Evolutionary conservation across 2,888 invertebrate genomes (phyloP), one percentile per base, ranked within the genome.

Genomic region (Leptinotarsa juncta): DNA sequence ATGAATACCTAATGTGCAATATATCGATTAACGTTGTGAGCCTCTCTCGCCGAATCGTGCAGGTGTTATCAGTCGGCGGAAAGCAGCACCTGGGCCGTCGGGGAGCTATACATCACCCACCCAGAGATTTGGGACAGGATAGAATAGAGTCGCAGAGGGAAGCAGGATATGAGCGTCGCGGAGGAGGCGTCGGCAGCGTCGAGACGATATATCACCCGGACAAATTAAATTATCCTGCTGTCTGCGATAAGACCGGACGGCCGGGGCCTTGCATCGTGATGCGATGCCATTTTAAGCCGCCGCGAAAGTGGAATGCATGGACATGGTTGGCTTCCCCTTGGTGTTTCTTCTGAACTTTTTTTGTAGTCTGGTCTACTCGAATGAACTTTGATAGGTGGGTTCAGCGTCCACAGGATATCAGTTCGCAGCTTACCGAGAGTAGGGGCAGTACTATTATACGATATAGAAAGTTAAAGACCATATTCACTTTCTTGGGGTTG

Each of bases 161-260:
- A 85, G 84, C 85, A 85, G 86, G 85, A 86, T 85, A 85, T 84
- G 84, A 86, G 83, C 80, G 83, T 82, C 83, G 83, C 79, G 83
- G 83, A 83, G 83, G 78, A 81, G 82, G 79, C 81, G 82, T 77
- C 80, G 81, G 76, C 68, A 55, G 79, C 77, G 79, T 81, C 82
- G 82, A 84, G 84, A 85, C 88, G 86, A 89, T 90, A 90, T 89
- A 90, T 90, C 89, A 89, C 88, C 83, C 85, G 87, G 89, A 90
- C 89, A 90, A 90, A 90, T 90, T 90, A 89, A 90, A 90, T 90
- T 90, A 90, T 89, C 90, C 89, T 89, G 88, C 88, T 88, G 89
- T 89, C 89, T 88, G 87, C 87, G 89, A 89, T 89, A 89, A 89
- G 89, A 87, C 87, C 84, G 80, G 78, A 78, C 78, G 73, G 60